Evolutionary conservation across 2,113 vertebrate species (phyloP), one percentile per base, ranked within the genome.

Genomic region (Gallinago jamesoni): DNA sequence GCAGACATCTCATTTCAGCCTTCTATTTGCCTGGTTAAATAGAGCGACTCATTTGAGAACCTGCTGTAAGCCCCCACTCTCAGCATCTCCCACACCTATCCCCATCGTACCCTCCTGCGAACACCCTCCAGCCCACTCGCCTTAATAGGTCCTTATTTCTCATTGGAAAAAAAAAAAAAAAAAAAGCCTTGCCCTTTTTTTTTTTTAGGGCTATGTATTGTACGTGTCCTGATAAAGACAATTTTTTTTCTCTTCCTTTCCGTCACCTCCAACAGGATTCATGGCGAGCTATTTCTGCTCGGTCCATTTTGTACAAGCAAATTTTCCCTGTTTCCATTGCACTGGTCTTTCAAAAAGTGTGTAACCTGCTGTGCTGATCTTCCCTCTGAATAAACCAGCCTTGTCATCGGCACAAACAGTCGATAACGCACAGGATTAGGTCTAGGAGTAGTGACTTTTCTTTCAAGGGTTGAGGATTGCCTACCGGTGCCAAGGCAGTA

Each of bases 241-340:
- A 37, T 41, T 35, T 50, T 52, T 45, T 50, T 52, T 45, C 75
- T 62, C 37, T 27, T 89, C 50, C 31, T n/a, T 62, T 25, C 81
- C 3, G 35, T 31, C 28, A 5, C 76, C 76, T 90, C 63, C 1
- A 13, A 12, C 60, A 11, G 47, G 63, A 14, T 47, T 78, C 68
- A 20, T 0, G 28, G 31, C 0, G 3, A 68, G 33, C 47, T 33
- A 24, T 33, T 15, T 41, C 50, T 0, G 0, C 50, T 7, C 1
- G 3, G 5, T 8, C 79, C 7, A 0, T 33, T 70, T 1, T 8
- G 13, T 6, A 15, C 18, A 0, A 30, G 45, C 7, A 4, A 3
- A 37, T 25, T 10, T 17, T 7, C 55, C 43, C 37, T 1, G 5
- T 57, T 48, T 13, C 87, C 23, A 6, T 4, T 11, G 50, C 47